These are phyloP conservation scores for Tichodroma muraria DNA, from an alignment of 2,113 vertebrate genomes.

Conservation along the genomic window DNA sequence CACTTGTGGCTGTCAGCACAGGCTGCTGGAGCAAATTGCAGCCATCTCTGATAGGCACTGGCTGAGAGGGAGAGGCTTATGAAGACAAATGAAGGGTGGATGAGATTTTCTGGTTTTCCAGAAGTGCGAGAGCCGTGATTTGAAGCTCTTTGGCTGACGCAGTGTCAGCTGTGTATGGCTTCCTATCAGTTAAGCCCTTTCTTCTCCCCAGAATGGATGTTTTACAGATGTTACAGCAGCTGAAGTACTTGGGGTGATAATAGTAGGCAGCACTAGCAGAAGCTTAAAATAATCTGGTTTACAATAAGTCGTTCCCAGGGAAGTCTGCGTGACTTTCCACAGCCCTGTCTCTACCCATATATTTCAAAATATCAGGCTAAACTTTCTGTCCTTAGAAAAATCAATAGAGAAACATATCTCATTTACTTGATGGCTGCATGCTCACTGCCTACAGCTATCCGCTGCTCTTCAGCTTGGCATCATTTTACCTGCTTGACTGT, in stretches of 20 bases:
- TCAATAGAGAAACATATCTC: background rate
- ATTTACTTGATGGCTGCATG: constrained; percentile 6
- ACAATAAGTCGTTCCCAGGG: background rate
- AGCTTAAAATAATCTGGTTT: background rate
- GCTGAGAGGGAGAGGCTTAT: background rate
- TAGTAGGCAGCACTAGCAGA: background rate
- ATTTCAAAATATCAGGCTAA: constrained; percentile 7
- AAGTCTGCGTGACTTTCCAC: background rate
- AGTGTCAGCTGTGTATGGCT: background rate
- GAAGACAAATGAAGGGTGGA: background rate
- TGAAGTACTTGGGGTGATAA: background rate
- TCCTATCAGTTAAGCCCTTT: background rate
- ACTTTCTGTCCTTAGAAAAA: constrained; percentile 1
- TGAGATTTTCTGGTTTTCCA: background rate
- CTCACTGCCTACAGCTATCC: background rate
- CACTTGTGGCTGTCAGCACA: background rate
- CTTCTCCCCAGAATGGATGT: background rate
- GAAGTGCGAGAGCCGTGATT: background rate
- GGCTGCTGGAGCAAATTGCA: background rate
- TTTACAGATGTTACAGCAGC: constrained; percentile 10
- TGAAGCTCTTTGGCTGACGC: background rate
- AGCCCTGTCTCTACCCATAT: background rate
- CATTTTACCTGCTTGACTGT: background rate
- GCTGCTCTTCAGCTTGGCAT: background rate
- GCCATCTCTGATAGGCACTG: background rate